Conservation (phyloP, 1,140 invertebrate genomes). For the Zelostemma sp. region DNA sequence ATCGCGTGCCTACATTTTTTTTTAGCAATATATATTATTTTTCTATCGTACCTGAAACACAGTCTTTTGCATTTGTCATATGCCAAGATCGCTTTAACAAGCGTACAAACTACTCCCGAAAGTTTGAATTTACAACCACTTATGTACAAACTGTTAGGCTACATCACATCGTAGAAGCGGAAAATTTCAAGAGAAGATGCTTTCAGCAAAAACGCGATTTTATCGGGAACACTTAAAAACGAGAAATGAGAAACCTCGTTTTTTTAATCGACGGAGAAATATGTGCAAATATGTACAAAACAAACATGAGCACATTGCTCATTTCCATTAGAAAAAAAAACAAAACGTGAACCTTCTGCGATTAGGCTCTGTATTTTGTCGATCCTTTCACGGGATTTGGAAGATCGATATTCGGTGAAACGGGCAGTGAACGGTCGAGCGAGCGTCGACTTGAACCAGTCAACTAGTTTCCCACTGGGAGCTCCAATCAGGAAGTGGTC, state of each 20-base stretch:
- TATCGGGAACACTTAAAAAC: background rate
- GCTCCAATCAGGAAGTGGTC: constrained; percentile 62
- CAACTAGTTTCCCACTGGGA: constrained; percentile 57
- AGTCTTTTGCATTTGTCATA: too few relatives aligned
- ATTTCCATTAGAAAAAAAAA: background rate
- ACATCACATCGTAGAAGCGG: constrained; percentile 1
- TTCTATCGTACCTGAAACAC: too few relatives aligned
- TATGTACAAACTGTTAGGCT: background rate
- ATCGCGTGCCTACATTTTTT: background rate
- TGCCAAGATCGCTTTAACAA: background rate
- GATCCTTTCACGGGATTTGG: constrained; percentile 2
- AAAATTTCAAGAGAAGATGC: constrained; percentile 24
- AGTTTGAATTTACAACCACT: background rate
- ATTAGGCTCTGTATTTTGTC: constrained; percentile 12
- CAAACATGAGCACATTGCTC: background rate
- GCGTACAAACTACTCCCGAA: background rate
- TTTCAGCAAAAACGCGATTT: constrained; percentile 16
- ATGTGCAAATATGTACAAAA: constrained; percentile 29
- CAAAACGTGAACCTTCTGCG: background rate
- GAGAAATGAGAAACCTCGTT: background rate
- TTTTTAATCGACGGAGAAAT: background rate
- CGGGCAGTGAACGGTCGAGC: constrained; percentile 62
- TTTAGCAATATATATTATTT: background rate
- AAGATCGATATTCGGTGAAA: constrained; percentile 20
- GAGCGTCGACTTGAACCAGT: constrained; percentile 54